phyloP scores from a whole-genome alignment of 2,113 vertebrate genomes.

The Tauraco erythrolophus region DNA sequence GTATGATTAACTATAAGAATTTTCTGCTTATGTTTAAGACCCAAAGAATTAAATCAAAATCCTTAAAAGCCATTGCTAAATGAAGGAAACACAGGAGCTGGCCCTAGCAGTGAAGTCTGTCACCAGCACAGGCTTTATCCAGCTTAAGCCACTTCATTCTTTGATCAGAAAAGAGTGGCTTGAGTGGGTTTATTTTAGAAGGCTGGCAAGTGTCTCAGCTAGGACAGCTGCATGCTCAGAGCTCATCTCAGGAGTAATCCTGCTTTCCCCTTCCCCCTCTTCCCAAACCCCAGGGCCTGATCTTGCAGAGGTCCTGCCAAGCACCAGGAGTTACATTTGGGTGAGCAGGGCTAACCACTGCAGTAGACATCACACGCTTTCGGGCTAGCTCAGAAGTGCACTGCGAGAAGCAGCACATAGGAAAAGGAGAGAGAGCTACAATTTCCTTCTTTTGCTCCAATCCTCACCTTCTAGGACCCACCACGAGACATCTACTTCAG shows the following conservation, averaged over 20 bases:
- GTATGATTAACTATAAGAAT: slow-evolving; percentile 28
- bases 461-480: background rate
- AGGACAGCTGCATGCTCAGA: slow-evolving; percentile 10
- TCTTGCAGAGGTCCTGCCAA: background rate
- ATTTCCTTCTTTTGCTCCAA: background rate
- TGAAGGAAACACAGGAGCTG: slow-evolving; percentile 43
- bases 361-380: background rate
- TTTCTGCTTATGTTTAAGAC: slow-evolving; percentile 58
- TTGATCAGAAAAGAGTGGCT: slow-evolving; percentile 67
- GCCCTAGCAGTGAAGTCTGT: slow-evolving; percentile 66
- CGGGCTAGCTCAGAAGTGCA: background rate
- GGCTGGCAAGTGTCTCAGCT: slow-evolving; percentile 35
- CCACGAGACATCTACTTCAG: background rate
- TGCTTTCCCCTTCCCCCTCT: background rate
- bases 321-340: background rate
- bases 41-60: slow-evolving; percentile 69
- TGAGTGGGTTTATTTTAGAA: slow-evolving; percentile 36
- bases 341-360: background rate
- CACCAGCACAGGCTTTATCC: slow-evolving; percentile 68
- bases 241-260: background rate
- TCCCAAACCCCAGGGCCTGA: background rate
- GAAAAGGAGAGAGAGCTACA: rapidly evolving
- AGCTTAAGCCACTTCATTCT: slow-evolving; percentile 68
- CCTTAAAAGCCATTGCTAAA: slow-evolving; percentile 64
- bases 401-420: rapidly evolving